phyloP scores from a whole-genome alignment of 2,797 vertebrate genomes.

The Petrocephalus schoutedeni region DNA sequence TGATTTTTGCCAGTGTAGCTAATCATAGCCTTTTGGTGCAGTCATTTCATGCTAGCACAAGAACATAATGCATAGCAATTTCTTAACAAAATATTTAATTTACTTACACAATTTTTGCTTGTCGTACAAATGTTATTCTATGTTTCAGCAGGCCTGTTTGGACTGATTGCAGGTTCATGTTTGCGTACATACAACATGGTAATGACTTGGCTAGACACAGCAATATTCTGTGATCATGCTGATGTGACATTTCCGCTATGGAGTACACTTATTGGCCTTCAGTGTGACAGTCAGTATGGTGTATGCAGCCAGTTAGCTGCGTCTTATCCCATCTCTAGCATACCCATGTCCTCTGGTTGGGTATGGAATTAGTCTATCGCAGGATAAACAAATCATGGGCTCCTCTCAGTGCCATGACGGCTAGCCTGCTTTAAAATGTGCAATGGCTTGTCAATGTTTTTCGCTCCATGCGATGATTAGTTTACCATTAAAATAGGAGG shows the following conservation, averaged over 20 bases:
- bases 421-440: background rate
- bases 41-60: background rate
- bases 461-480: constrained; percentile 1
- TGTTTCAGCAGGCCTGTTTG: background rate
- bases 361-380: background rate
- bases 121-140: background rate
- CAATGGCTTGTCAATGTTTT: background rate
- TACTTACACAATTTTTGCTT: background rate
- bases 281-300: background rate
- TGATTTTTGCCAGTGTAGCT: background rate
- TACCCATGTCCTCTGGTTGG: constrained; percentile 2
- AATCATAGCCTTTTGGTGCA: background rate
- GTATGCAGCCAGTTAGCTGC: background rate
- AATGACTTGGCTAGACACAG: background rate
- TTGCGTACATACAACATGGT: background rate
- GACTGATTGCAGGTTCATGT: background rate
- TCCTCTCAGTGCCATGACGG: background rate
- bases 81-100: background rate
- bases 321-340: background rate
- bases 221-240: background rate
- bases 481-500: background rate
- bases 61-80: background rate
- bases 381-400: background rate
- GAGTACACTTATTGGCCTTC: background rate
- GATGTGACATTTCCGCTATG: background rate